Evolutionary conservation across 2,888 invertebrate species (phyloP).

Genomic region (Andrena haemorrhoa): DNA sequence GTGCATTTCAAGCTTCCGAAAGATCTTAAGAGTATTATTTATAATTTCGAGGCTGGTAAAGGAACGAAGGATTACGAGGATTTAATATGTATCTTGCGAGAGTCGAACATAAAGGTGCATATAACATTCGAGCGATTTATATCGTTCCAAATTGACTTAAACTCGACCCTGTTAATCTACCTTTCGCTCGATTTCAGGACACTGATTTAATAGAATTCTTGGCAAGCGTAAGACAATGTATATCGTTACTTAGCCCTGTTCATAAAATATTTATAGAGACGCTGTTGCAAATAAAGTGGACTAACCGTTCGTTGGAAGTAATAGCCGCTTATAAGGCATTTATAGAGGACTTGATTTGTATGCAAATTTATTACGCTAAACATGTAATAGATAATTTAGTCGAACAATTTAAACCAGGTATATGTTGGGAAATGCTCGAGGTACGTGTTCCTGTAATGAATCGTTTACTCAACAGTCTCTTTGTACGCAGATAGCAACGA

Average conservation of each 20-base stretch:
- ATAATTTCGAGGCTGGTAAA: constrained; percentile 83
- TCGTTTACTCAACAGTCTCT: constrained; percentile 50
- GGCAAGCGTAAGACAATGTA: constrained; percentile 86
- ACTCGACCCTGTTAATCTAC: constrained; percentile 8
- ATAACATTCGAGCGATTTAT: neutral
- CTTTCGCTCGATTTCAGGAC: constrained; percentile 85
- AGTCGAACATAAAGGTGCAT: constrained; percentile 84
- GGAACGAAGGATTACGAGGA: constrained; percentile 86
- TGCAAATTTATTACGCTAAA: constrained; percentile 89
- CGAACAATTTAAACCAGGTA: constrained; percentile 87
- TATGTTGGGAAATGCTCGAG: constrained; percentile 49
- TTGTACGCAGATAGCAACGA: constrained; percentile 82
- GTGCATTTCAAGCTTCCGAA: constrained; percentile 86
- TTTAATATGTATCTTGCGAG: constrained; percentile 85
- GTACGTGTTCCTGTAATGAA: neutral
- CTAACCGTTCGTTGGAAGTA: constrained; percentile 85
- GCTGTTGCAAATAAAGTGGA: constrained; percentile 88
- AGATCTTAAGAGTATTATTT: constrained; percentile 85
- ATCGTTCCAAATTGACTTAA: neutral
- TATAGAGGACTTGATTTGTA: constrained; percentile 89
- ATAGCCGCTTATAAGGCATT: constrained; percentile 88
- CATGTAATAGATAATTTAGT: constrained; percentile 88
- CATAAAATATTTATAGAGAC: constrained; percentile 88
- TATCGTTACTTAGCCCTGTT: constrained; percentile 87
- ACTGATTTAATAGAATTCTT: constrained; percentile 87